Percentiles rank a stretch among this genome's conserved stretches.
Evolutionary conservation across 2,113 vertebrate species (phyloP).

Genomic region (Excalfactoria chinensis): DNA sequence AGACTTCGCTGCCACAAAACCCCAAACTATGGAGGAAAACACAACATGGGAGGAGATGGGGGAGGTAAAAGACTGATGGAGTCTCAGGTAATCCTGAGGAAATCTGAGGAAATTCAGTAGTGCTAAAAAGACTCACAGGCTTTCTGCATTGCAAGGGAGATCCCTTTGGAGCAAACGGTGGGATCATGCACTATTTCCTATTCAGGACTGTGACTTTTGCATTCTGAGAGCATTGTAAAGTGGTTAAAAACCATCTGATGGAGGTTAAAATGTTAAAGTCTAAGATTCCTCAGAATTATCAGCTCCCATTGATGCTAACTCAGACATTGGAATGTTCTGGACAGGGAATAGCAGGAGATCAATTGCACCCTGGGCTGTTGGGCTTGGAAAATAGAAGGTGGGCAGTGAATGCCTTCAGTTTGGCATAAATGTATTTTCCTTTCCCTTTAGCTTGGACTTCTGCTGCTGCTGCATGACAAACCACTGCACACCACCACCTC

Average conservation of each 20-base stretch:
- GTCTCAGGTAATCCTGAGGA: neutral
- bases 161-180: neutral
- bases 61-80: neutral
- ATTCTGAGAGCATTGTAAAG: neutral
- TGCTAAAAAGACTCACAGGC: neutral
- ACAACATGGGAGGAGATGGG: neutral
- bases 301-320: slow-evolving; percentile 29
- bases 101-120: neutral
- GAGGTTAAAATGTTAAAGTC: slow-evolving; percentile 52
- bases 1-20: neutral
- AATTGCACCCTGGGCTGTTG: neutral
- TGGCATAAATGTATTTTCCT: neutral
- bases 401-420: neutral
- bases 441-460: neutral
- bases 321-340: slow-evolving; percentile 11
- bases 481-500: neutral
- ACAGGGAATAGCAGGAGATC: slow-evolving; percentile 1
- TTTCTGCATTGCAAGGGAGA: neutral
- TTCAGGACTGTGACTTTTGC: accelerated
- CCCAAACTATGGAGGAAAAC: neutral
- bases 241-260: slow-evolving; percentile 30
- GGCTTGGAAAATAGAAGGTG: neutral
- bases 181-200: neutral
- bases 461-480: neutral
- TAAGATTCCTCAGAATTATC: neutral